phyloP scores from a whole-genome alignment of 2,888 invertebrate species.

The Andrena bicolor region DNA sequence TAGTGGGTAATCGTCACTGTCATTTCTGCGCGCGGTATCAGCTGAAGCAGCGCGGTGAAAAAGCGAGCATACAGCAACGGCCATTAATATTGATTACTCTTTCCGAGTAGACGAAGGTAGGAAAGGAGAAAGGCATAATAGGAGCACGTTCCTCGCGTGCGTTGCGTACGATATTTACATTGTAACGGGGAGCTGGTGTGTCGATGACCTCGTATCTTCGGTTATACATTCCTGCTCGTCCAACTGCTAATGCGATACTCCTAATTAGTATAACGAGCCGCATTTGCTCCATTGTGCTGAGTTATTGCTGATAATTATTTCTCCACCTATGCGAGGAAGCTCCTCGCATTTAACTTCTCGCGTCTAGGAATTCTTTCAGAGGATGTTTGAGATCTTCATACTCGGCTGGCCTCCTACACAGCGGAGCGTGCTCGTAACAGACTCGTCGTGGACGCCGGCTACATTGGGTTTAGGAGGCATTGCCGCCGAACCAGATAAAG shows the following conservation, averaged over 20 bases:
- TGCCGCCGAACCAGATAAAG: background rate
- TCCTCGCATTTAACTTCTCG: slow-evolving; percentile 3
- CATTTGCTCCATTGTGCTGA: slow-evolving; percentile 36
- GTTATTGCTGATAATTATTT: slow-evolving; percentile 42
- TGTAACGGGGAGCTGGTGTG: slow-evolving; percentile 73
- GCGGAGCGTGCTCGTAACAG: background rate
- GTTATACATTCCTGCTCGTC: slow-evolving; percentile 66
- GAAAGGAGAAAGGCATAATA: slow-evolving; percentile 66
- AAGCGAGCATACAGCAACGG: slow-evolving; percentile 6
- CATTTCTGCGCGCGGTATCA: too few relatives aligned
- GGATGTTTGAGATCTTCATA: background rate
- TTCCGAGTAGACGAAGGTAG: slow-evolving; percentile 26
- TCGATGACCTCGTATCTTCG: slow-evolving; percentile 77
- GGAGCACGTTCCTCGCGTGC: slow-evolving; percentile 59
- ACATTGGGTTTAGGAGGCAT: background rate
- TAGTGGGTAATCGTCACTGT: too few relatives aligned
- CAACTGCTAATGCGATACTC: slow-evolving; percentile 76
- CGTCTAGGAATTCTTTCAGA: background rate
- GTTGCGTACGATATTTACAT: slow-evolving; percentile 67
- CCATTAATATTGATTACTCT: slow-evolving; percentile 56
- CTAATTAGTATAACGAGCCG: slow-evolving; percentile 75
- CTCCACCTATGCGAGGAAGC: slow-evolving; percentile 17
- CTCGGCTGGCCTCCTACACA: background rate
- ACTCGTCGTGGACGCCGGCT: too few relatives aligned
- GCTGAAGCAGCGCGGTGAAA: slow-evolving; percentile 33